Base-by-base conservation (phyloP, 2,888 invertebrate species). In the Bursaphelenchus okinawaensis region DNA sequence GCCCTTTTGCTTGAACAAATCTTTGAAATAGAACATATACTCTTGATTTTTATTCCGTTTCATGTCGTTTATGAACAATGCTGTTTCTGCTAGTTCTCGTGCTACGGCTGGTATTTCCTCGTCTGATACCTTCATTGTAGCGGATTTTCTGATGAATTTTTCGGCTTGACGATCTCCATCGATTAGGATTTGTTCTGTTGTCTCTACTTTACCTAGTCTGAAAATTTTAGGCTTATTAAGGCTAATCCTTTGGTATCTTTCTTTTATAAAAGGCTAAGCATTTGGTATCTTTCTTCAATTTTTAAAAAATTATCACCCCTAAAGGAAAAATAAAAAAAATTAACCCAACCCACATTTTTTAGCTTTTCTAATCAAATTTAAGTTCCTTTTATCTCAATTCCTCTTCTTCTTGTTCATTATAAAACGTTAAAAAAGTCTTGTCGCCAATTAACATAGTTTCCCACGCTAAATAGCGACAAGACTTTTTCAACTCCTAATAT, bases 1-100 rank as follows among this genome's bases (percentile, higher is more conserved):
- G 26, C 26, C 56, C 9, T 56, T 27, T 20, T 59, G 31, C 4
- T 72, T 67, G 54, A 76, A 80, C 2, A 78, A 73, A 54, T 73
- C 69, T 29, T 71, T 67, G 63, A 77, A 80, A 19, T 73, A 70
- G 64, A 81, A 96, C 12, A 87, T 86, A 83, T 94, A 93, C 83
- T 92, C 90, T 67, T 88, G 88, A 75, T 87, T 88, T 62, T 64
- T 64, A 9, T 62, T 29, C n/a, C 67, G 55, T 52, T 63, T 60
- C 26, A 74, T 16, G 54, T 68, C 55, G 40, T 62, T 67, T 20
- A 71, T 51, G 16, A 71, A 51, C 24, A 71, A 54, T 8, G 70
- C 56, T 20, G 65, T 65, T 51, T 27, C 57, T 4, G 71, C 40
- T 40, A 75, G 54, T 20, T 68, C 56, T 57, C 54, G 29, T n/a